These are phyloP conservation scores for Leptodactylus fuscus DNA, from an alignment of 2,113 vertebrate species.

Conservation along the genomic window DNA sequence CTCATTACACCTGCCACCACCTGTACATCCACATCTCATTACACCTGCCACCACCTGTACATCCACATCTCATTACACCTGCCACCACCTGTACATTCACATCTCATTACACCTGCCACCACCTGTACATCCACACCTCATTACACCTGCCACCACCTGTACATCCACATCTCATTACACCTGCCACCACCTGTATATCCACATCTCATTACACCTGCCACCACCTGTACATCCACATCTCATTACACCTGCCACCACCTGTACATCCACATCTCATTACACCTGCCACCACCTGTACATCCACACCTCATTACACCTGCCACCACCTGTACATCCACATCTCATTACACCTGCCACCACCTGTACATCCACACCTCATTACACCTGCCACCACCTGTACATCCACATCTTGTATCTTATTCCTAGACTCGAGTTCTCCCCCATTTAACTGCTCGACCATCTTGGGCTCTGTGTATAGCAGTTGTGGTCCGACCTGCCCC, in stretches of 20 bases:
- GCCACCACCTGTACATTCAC: neutral
- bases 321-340: neutral
- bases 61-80: neutral
- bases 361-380: neutral
- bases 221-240: neutral
- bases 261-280: no score
- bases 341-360: neutral
- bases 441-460: constrained; percentile 76
- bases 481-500: constrained; percentile 86
- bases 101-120: no score
- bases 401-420: neutral
- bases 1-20: neutral
- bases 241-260: neutral
- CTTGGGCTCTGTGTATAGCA: constrained; percentile 77
- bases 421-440: constrained; percentile 57
- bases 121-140: no score
- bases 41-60: neutral
- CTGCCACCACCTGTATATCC: no score
- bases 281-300: neutral
- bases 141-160: no score
- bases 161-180: no score
- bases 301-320: neutral
- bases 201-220: no score
- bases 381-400: neutral
- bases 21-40: neutral